These are phyloP conservation scores for Acanthoscelides obtectus DNA, from an alignment of 2,888 invertebrate species.

Conservation along the genomic window DNA sequence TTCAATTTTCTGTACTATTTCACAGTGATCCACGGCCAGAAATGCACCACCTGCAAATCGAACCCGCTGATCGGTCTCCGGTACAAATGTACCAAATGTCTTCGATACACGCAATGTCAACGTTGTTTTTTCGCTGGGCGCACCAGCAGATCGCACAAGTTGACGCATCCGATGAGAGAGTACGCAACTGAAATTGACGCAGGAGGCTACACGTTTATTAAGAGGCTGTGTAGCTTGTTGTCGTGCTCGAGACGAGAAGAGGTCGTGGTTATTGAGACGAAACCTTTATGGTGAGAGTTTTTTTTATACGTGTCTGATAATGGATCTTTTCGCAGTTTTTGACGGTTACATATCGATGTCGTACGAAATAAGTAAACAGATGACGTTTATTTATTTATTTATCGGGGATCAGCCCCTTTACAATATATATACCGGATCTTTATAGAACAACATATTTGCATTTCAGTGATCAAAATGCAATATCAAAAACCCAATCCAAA, in stretches of 20 bases:
- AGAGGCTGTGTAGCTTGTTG: conserved; percentile 35
- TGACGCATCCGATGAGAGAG: conserved; percentile 62
- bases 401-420: too few relatives aligned
- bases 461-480: conserved; percentile 28
- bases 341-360: too few relatives aligned
- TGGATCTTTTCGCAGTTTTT: too few relatives aligned
- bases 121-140: conserved; percentile 62
- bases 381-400: too few relatives aligned
- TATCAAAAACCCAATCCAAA: conserved; percentile 24
- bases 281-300: conserved; percentile 45
- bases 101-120: conserved; percentile 64
- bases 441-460: too few relatives aligned
- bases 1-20: conserved; percentile 13
- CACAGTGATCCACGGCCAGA: conserved; percentile 54
- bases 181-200: conserved; percentile 50
- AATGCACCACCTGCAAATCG: conserved; percentile 58
- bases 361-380: too few relatives aligned
- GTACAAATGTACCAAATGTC: conserved; percentile 62
- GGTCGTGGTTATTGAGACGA: conserved; percentile 28
- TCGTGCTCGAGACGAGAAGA: conserved; percentile 30
- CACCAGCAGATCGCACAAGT: conserved; percentile 58
- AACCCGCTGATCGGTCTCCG: conserved; percentile 56
- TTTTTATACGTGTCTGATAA: too few relatives aligned
- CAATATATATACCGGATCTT: too few relatives aligned
- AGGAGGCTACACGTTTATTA: conserved; percentile 30